These are phyloP conservation scores for Tetramorium bicarinatum DNA, from an alignment of 2,888 invertebrate genomes.

Conservation along the genomic window DNA sequence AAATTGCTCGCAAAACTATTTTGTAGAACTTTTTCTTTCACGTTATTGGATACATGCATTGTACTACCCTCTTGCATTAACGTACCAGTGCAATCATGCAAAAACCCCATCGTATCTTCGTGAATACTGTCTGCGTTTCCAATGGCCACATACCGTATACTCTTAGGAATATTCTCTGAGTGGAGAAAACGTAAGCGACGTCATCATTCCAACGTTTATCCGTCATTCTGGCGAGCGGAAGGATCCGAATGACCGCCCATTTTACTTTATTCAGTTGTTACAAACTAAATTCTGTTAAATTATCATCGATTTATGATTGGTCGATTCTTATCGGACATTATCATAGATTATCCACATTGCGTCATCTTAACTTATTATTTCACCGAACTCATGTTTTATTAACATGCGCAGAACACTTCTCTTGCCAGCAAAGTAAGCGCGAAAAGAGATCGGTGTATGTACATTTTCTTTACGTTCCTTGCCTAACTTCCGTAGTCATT, in stretches of 20 bases:
- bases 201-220: constrained; percentile 42
- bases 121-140: constrained; percentile 12
- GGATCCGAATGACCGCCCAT: neutral
- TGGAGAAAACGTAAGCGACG: constrained; percentile 30
- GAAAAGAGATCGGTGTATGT: constrained; percentile 1
- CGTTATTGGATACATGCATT: neutral
- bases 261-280: constrained; percentile 34
- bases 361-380: neutral
- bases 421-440: neutral
- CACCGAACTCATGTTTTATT: constrained; percentile 38
- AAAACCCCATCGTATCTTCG: constrained; percentile 8
- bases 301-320: constrained; percentile 30
- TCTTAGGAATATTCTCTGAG: constrained; percentile 19
- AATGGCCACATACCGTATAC: constrained; percentile 49
- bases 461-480: constrained; percentile 2
- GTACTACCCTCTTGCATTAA: neutral
- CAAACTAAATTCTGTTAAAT: constrained; percentile 26
- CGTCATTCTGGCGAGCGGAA: constrained; percentile 23
- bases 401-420: constrained; percentile 3
- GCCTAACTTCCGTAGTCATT: too few species aligned
- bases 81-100: neutral
- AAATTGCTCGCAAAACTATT: neutral
- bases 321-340: constrained; percentile 2
- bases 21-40: neutral
- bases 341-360: constrained; percentile 12